phyloP scores from a whole-genome alignment of 2,888 invertebrate genomes.

The Alsophila aescularia region DNA sequence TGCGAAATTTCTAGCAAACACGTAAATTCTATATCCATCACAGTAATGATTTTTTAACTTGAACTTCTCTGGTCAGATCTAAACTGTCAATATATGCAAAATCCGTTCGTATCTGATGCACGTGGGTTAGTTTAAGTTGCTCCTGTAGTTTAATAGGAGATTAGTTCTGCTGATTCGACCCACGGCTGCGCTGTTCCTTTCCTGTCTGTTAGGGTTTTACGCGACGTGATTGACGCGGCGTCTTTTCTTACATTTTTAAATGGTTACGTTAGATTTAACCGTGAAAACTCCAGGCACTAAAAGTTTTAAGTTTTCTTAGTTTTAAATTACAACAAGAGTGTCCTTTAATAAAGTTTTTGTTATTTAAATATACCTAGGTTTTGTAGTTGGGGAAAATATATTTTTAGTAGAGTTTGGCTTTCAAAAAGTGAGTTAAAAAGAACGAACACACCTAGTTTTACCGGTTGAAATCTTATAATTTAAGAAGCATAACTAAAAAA shows the following conservation, averaged over 20 bases:
- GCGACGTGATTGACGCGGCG: constrained; percentile 21
- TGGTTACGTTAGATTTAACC: too few species aligned
- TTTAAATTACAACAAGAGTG: too few species aligned
- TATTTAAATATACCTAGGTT: too few species aligned
- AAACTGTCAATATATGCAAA: constrained; percentile 81
- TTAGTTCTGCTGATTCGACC: constrained; percentile 71
- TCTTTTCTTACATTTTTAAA: constrained; percentile 16
- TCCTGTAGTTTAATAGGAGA: constrained; percentile 76
- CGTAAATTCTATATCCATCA: background rate
- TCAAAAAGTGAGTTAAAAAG: too few species aligned
- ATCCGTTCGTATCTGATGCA: constrained; percentile 69
- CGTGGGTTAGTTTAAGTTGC: constrained; percentile 68
- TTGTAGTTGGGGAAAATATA: too few species aligned
- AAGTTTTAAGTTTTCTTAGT: background rate
- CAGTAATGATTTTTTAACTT: constrained; percentile 36
- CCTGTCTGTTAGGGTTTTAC: constrained; percentile 47
- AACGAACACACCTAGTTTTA: too few species aligned
- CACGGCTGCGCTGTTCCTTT: constrained; percentile 67
- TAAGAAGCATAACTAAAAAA: too few species aligned
- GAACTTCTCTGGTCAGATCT: constrained; percentile 54
- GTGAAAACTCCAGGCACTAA: background rate
- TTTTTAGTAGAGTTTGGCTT: too few species aligned
- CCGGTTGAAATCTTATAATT: too few species aligned
- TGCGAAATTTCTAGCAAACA: too few species aligned
- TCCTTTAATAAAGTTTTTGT: too few species aligned